Percentiles rank a stretch among this genome's conserved stretches.
Conservation (phyloP, 2,888 invertebrate genomes). For the Rhagonycha lutea region DNA sequence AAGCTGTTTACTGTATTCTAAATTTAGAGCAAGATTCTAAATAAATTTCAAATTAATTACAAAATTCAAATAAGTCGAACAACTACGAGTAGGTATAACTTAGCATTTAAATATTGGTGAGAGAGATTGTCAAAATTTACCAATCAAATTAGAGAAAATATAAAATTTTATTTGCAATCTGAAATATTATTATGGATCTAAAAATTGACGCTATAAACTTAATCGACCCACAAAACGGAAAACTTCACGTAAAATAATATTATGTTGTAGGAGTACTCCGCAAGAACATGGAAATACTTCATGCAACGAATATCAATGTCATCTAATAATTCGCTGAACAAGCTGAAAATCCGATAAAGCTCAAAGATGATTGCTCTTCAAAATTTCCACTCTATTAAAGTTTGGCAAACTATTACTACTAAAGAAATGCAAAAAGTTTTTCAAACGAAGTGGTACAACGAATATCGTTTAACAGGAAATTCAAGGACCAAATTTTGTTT, state of each 20-base stretch:
- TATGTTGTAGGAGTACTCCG: background rate
- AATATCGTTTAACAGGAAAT: no score
- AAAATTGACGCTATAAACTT: background rate
- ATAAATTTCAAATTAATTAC: background rate
- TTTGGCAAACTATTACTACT: background rate
- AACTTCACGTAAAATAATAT: constrained; percentile 2
- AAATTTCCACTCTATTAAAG: background rate
- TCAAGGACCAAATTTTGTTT: no score
- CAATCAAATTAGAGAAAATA: no score
- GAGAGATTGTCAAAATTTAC: no score
- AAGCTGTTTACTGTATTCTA: constrained; percentile 6
- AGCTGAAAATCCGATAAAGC: background rate
- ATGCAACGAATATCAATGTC: constrained; percentile 10
- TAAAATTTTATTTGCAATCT: no score
- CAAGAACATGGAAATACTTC: background rate
- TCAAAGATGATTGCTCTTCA: background rate
- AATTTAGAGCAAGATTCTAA: constrained; percentile 12
- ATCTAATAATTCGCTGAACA: constrained; percentile 1
- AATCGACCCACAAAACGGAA: background rate
- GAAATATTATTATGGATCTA: no score
- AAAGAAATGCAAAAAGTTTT: no score
- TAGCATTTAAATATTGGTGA: background rate
- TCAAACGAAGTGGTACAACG: no score
- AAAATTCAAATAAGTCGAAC: constrained; percentile 13
- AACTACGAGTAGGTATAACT: background rate